Evolutionary conservation across 1,140 invertebrate species (phyloP).

Genomic region (Anadara kagoshimensis): DNA sequence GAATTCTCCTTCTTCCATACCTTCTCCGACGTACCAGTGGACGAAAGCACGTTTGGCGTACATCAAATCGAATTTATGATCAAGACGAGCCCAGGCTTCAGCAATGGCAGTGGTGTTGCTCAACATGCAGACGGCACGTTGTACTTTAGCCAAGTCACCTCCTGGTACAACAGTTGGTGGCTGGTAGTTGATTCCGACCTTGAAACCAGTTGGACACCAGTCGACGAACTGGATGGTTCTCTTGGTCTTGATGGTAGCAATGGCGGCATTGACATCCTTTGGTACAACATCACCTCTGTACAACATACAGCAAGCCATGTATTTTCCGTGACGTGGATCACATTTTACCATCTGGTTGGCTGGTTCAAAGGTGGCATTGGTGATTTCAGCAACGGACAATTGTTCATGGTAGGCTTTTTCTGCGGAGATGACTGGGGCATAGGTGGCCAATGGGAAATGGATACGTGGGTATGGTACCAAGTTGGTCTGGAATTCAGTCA

Average conservation of each 20-base stretch:
- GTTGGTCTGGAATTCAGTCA: slow-evolving; percentile 68
- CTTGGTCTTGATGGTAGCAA: slow-evolving; percentile 87
- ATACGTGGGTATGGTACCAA: slow-evolving; percentile 62
- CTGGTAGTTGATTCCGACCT: slow-evolving; percentile 70
- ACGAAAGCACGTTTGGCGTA: slow-evolving; percentile 76
- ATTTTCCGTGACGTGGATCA: slow-evolving; percentile 90
- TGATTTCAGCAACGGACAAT: slow-evolving; percentile 82
- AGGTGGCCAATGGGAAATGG: slow-evolving; percentile 35
- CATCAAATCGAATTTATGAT: slow-evolving; percentile 80
- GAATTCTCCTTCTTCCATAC: slow-evolving; percentile 66
- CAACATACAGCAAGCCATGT: slow-evolving; percentile 83
- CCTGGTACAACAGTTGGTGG: slow-evolving; percentile 79
- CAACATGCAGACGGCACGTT: slow-evolving; percentile 77
- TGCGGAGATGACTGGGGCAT: slow-evolving; percentile 44
- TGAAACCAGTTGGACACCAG: slow-evolving; percentile 89
- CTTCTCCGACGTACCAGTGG: slow-evolving; percentile 73
- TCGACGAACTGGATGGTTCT: slow-evolving; percentile 85
- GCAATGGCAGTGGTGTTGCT: slow-evolving; percentile 85
- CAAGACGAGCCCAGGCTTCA: slow-evolving; percentile 79
- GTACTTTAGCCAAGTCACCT: slow-evolving; percentile 79
- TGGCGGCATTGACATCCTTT: slow-evolving; percentile 89
- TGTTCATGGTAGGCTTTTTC: slow-evolving; percentile 69
- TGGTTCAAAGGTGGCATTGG: slow-evolving; percentile 85
- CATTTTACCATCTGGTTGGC: slow-evolving; percentile 95
- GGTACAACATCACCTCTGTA: slow-evolving; percentile 76